A percentile compares a stretch with the other conserved stretches of the same genome.
These are phyloP conservation scores for Ahaetulla prasina DNA, from an alignment of 2,113 vertebrate species.

Conservation along the genomic window DNA sequence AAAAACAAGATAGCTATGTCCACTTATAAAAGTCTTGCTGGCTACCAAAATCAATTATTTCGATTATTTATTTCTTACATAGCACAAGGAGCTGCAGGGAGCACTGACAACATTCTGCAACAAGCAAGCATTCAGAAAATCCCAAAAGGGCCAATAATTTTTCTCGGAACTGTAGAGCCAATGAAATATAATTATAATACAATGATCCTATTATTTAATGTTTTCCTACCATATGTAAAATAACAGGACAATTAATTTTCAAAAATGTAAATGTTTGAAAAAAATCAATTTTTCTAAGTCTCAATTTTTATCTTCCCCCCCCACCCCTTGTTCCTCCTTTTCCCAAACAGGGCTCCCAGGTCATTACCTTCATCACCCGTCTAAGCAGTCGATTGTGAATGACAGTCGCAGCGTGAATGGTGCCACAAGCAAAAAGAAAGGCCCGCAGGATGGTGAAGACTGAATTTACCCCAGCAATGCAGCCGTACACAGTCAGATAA, in stretches of 20 bases:
- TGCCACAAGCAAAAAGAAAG: slow-evolving; percentile 86
- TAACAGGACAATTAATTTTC: not conserved
- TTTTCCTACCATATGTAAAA: not conserved
- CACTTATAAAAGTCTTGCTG: not conserved
- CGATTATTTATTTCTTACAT: not conserved
- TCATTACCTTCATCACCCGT: slow-evolving; percentile 79
- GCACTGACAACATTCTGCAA: not conserved
- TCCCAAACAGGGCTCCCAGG: not conserved
- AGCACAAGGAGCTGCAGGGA: not conserved
- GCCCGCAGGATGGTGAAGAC: slow-evolving; percentile 86
- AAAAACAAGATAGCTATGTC: not conserved
- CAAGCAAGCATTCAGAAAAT: not conserved
- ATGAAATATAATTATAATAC: not conserved
- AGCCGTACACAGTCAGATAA: slow-evolving; percentile 84
- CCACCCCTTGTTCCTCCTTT: not conserved
- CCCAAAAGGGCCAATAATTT: not conserved
- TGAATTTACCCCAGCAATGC: slow-evolving; percentile 83
- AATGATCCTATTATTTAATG: not conserved
- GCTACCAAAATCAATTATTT: not conserved
- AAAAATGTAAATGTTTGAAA: not conserved
- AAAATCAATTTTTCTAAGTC: not conserved
- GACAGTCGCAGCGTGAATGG: slow-evolving; percentile 74
- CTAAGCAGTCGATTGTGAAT: slow-evolving; percentile 81
- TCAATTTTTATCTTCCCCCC: not conserved
- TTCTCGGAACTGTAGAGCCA: not conserved